A percentile compares a stretch with the other conserved stretches of the same genome.
Conservation (phyloP, 2,797 vertebrate genomes). For the Neopelma chrysocephalum region DNA sequence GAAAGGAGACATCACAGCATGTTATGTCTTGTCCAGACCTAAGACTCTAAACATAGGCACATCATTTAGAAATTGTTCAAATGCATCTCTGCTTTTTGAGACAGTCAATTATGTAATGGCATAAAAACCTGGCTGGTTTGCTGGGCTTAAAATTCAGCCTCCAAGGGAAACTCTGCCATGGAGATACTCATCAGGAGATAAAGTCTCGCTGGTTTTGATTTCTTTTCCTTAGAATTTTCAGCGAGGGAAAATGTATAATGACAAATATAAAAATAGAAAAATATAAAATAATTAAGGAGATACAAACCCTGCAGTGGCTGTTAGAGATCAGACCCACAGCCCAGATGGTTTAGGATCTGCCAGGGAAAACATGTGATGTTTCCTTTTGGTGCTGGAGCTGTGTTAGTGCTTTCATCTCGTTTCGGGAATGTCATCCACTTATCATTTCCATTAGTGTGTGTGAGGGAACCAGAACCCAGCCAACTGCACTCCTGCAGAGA, state of each 20-base stretch:
- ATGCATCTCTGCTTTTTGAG: constrained; percentile 1
- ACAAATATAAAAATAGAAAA: neutral
- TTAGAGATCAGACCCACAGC: neutral
- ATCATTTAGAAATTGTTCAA: constrained; percentile 32
- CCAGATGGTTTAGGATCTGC: neutral
- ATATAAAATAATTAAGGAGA: neutral
- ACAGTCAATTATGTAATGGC: neutral
- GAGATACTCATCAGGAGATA: neutral
- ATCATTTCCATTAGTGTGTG: accelerated
- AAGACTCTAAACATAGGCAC: constrained; percentile 28
- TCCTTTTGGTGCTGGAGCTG: neutral
- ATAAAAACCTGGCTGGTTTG: neutral
- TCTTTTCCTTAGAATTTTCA: neutral
- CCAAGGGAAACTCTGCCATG: neutral
- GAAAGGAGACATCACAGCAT: constrained; percentile 55
- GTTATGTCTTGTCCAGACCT: constrained; percentile 34
- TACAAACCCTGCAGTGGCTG: neutral
- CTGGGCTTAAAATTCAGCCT: neutral
- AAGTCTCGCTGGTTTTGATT: neutral
- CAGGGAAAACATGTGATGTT: neutral
- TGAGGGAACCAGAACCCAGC: neutral
- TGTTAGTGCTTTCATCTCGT: neutral
- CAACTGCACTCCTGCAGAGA: neutral
- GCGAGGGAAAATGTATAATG: neutral
- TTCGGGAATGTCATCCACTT: accelerated